Evolutionary conservation across 2,888 invertebrate genomes (phyloP), one percentile per base, ranked within the genome.

Genomic region (Cistogaster globosa): DNA sequence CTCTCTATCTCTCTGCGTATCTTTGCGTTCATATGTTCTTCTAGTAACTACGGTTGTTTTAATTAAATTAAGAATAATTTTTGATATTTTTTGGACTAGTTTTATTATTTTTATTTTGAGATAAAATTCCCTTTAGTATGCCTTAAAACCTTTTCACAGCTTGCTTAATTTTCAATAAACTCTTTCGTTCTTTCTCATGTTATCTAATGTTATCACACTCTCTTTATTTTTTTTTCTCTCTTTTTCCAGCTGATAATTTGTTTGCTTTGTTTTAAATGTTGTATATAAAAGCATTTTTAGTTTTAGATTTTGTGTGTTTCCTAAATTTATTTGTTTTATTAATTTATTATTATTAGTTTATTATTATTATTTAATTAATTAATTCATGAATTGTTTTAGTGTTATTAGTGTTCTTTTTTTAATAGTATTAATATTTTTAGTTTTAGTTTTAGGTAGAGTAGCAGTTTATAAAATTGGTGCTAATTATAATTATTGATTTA

Each of bases 401-500:
- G 12, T 16, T 45, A 12, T 51, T 68, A 26, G 32, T 72, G 53
- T 58, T 65, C 6, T 76, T 77, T 18, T 76, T 26, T 26, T n/a
- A n/a, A n/a, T n/a, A 26, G 26, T 26, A 32, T 32, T 57, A 62
- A 20, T 51, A 60, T 48, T 84, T 68, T 5, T 62, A 63, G 38
- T 68, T 20, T 38, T 72, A 26, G 45, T 77, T 45, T 42, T 20
- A 55, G 36, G n/a, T 77, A 62, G 32, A 67, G 48, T 83, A 65
- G 32, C 58, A 68, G 51, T 76, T 80, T 85, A 78, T 85, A 85
- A 85, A 85, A 82, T 85, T 85, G 85, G 85, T 85, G 85, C 85
- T 85, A 85, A 85, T 85, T 85, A 76, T 74, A 80, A 76, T 84
- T 79, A 82, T 82, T 85, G 63, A 85, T 85, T 74, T 85, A 85